Evolutionary conservation across 2,888 invertebrate species (phyloP).

Genomic region (Eupithecia subumbrata): DNA sequence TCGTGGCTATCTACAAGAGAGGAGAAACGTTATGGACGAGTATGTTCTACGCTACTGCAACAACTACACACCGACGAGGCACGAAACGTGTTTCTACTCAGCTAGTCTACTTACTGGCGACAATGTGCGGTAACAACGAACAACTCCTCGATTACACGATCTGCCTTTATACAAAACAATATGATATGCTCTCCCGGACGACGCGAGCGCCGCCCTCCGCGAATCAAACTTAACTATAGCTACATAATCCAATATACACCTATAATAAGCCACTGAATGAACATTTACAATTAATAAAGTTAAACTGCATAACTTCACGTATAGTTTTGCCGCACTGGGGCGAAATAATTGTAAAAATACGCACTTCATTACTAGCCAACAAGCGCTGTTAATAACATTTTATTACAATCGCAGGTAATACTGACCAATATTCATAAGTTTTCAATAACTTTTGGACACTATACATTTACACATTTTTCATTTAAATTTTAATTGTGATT

Average conservation of each 20-base stretch:
- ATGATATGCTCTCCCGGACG: slow-evolving; percentile 71
- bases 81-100: slow-evolving; percentile 68
- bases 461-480: slow-evolving; percentile 36
- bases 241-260: slow-evolving; percentile 69
- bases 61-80: slow-evolving; percentile 74
- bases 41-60: slow-evolving; percentile 69
- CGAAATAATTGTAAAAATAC: slow-evolving; percentile 38
- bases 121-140: slow-evolving; percentile 73
- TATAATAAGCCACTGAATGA: slow-evolving; percentile 72
- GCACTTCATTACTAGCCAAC: slow-evolving; percentile 43
- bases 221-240: slow-evolving; percentile 61
- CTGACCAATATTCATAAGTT: slow-evolving; percentile 55
- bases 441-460: slow-evolving; percentile 36
- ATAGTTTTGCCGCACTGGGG: slow-evolving; percentile 53
- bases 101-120: slow-evolving; percentile 54
- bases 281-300: slow-evolving; percentile 67
- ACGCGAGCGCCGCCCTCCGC: slow-evolving; percentile 46
- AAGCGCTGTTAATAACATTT: slow-evolving; percentile 55
- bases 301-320: slow-evolving; percentile 44
- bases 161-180: slow-evolving; percentile 69
- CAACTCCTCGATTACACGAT: slow-evolving; percentile 53
- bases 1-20: slow-evolving; percentile 59
- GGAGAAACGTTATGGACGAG: slow-evolving; percentile 53
- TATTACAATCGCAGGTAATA: slow-evolving; percentile 67
- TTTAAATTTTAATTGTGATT: slow-evolving; percentile 28